Evolutionary conservation across 2,888 invertebrate genomes (phyloP), one percentile per base, ranked within the genome.

Genomic region (Chaetoderma sp.): DNA sequence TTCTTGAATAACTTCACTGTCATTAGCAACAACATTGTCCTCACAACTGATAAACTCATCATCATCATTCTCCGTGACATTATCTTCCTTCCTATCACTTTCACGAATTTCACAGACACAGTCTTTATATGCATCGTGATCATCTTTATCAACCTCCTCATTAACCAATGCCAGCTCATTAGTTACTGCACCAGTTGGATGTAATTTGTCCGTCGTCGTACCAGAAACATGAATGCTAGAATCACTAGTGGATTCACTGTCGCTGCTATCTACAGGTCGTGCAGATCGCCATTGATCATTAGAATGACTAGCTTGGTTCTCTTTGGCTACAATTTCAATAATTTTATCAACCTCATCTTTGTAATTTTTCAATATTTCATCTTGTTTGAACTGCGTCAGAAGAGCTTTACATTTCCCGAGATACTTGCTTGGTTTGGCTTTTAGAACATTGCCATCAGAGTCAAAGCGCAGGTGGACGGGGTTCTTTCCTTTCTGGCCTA

Each of bases 391-490:
- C 36, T 67, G 70, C 8, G 54, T 58, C 5, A 80, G 70, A 57
- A 80, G 79, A 18, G 54, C 25, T 68, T 73, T 77, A 5, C 72
- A 78, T 68, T 78, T 78, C 5, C 63, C 65, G 18, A 81, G 55
- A 4, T 68, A 60, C 72, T 74, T 76, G 60, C 76, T 73, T 5
- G 61, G 59, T 50, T 67, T 62, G 10, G 25, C 25, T 21, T 36
- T 39, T 13, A 50, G 33, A 18, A 67, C 64, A 44, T 75, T 73
- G 5, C 78, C 82, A 58, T 81, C 79, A 45, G 77, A 70, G 60
- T 79, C 79, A 75, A 81, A 82, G 39, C 64, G 68, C 16, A 78
- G 67, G 63, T 82, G 81, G 2, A 58, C 55, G 1, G 71, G 66
- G 16, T 68, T 69, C 66, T 70, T 75, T 65, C 60, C 23, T 36